Evolutionary conservation across 2,797 vertebrate species (phyloP).

Genomic region (Anas bahamensis): DNA sequence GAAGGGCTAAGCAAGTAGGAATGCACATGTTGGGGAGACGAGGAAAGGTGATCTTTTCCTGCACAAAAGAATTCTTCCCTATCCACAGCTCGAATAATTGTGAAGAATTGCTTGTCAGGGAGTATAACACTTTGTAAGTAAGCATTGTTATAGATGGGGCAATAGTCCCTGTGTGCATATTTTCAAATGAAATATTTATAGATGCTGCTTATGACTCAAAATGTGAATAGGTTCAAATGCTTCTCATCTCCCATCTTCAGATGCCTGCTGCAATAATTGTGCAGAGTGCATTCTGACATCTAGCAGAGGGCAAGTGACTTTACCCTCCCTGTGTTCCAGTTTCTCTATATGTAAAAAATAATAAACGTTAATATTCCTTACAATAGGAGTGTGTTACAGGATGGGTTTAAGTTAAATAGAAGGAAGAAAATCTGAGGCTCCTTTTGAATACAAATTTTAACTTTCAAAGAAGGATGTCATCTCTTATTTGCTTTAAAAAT

Average conservation of each 20-base stretch:
- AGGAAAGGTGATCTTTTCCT: not conserved
- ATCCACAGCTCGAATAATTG: not conserved
- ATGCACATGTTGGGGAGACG: not conserved
- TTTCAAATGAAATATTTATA: not conserved
- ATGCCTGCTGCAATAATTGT: not conserved
- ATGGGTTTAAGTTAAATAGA: not conserved
- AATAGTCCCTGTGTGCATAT: not conserved
- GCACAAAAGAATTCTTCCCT: not conserved
- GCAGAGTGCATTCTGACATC: not conserved
- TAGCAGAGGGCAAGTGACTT: not conserved
- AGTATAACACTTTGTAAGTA: not conserved
- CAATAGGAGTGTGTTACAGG: not conserved
- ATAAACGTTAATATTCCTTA: not conserved
- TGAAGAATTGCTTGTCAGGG: not conserved
- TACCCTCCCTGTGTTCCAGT: not conserved
- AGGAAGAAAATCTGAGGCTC: slow-evolving; percentile 12
- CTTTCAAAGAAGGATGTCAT: slow-evolving; percentile 51
- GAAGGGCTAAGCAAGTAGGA: not conserved
- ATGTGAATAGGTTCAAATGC: not conserved
- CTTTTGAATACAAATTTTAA: not conserved
- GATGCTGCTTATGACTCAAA: not conserved
- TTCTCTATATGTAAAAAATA: not conserved
- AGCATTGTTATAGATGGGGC: not conserved
- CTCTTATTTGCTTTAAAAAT: slow-evolving; percentile 63
- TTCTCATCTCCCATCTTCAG: not conserved